Evolutionary conservation across 2,888 invertebrate genomes (phyloP).

Genomic region (Antheraea assamensis): DNA sequence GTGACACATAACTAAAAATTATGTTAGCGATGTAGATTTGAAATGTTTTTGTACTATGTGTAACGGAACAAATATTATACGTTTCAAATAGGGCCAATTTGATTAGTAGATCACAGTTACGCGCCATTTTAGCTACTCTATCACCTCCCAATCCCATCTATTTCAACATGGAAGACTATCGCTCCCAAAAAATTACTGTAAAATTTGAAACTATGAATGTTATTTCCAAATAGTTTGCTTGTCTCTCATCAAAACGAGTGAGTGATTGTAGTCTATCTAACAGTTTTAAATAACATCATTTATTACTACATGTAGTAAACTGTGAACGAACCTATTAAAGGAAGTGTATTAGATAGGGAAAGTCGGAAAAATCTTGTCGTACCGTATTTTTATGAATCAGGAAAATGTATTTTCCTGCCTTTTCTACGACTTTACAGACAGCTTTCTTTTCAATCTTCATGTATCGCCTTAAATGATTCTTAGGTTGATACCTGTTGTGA

Average conservation of each 20-base stretch:
- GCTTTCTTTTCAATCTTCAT: conserved; percentile 10
- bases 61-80: too few relatives aligned
- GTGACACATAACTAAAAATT: too few relatives aligned
- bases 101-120: too few relatives aligned
- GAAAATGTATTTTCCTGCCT: conserved; percentile 7
- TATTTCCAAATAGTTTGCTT: too few relatives aligned
- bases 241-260: background rate
- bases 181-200: too few relatives aligned
- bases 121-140: too few relatives aligned
- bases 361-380: conserved; percentile 6
- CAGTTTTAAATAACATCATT: background rate
- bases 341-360: background rate
- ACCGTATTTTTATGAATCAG: conserved; percentile 14
- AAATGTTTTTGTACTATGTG: too few relatives aligned
- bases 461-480: conserved; percentile 9
- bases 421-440: background rate
- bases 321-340: conserved; percentile 9
- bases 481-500: background rate
- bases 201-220: too few relatives aligned
- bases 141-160: too few relatives aligned
- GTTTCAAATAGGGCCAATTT: too few relatives aligned
- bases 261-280: background rate
- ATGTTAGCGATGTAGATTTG: too few relatives aligned
- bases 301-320: background rate
- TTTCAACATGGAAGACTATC: too few relatives aligned